A percentile compares a stretch with the other conserved stretches of the same genome.
Evolutionary conservation across 1,140 invertebrate genomes (phyloP).

Genomic region (Meloidogyne exigua): DNA sequence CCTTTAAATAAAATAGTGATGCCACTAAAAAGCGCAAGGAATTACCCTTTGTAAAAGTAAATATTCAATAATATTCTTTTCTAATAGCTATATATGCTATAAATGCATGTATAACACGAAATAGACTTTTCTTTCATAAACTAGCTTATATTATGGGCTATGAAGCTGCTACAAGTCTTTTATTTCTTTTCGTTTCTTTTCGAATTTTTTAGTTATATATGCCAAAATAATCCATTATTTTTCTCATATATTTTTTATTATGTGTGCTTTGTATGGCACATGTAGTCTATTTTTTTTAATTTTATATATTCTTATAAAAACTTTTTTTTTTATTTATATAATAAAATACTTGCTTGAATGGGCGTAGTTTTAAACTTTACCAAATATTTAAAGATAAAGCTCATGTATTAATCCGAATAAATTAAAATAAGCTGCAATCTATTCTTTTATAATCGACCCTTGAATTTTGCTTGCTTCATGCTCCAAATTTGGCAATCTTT

Average conservation of each 20-base stretch:
- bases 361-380: no score
- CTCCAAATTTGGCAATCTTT: not conserved
- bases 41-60: not conserved
- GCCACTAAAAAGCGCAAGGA: not conserved
- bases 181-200: not conserved
- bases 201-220: not conserved
- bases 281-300: not conserved
- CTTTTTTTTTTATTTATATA: no score
- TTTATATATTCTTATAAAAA: not conserved
- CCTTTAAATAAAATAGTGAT: not conserved
- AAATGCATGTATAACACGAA: not conserved
- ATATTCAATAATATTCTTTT: not conserved
- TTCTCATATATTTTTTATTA: not conserved
- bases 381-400: no score
- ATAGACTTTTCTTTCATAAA: not conserved
- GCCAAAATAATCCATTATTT: constrained; percentile 5
- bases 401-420: no score
- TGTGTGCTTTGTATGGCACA: not conserved
- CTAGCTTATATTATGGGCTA: not conserved
- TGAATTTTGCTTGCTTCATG: not conserved
- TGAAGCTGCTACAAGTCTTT: not conserved
- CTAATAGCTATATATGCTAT: not conserved
- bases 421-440: no score
- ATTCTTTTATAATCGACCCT: not conserved
- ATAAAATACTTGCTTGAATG: no score